Evolutionary conservation across 2,888 invertebrate species (phyloP), one percentile per base, ranked within the genome.

Genomic region (Saturnia japonica): DNA sequence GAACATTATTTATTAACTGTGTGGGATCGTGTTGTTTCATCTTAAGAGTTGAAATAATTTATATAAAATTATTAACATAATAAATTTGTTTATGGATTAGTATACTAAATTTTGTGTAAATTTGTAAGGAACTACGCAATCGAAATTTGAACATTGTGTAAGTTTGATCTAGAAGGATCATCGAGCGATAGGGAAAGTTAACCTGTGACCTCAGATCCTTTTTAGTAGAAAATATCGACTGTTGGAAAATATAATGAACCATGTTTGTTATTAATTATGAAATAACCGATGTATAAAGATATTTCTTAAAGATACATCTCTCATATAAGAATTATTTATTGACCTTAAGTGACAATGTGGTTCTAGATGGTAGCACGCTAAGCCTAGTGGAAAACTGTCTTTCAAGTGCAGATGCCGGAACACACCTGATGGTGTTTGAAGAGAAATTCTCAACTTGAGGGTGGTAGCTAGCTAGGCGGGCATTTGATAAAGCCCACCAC

Each of bases 1-100:
- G 14, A 60, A 14, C 25, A 12, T 60, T 28, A 60, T 60, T 60
- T 60, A 60, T 60, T 60, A 60, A 28, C 57, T 28, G 57, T 14
- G 57, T 60, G 57, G 57, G 57, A 60, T 60, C 25, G 3, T 60
- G 25, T 60, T 60, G 57, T 60, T 60, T 60, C 28, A 28, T 54
- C 22, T 22, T 22, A 54, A 4, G 25, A 57, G 7, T 57, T 25
- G 57, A 57, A 57, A 25, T 11, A 57, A 12, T 25, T 25, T 25
- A 57, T 11, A 22, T n/a, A n/a, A n/a, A 57, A 25, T 57, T 57
- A 57, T 57, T 57, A 57, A 57, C 57, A 57, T 57, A 9, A 11
- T 16, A 25, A 22, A 25, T 3, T 25, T 57, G 7, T 54, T 60
- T 4, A 16, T 28, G 28, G 28, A 60, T 28, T 12, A 3, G 57